These are phyloP conservation scores for Yponomeuta cagnagella DNA, from an alignment of 2,888 invertebrate genomes.

Conservation along the genomic window DNA sequence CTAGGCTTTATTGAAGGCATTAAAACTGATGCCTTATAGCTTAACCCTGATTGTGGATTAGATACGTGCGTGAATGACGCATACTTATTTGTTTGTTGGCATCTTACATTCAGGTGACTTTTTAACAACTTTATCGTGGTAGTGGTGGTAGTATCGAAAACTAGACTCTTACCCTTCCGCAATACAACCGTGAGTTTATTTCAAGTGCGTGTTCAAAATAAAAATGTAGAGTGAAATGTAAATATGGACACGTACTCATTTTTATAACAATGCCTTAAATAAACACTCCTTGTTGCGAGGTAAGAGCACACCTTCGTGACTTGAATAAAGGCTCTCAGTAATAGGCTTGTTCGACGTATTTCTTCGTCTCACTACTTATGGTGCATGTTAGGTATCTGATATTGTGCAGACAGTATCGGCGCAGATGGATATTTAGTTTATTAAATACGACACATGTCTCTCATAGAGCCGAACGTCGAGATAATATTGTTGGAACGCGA, in stretches of 20 bases:
- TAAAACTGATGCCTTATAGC: not conserved
- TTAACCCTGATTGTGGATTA: not conserved
- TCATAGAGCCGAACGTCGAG: not conserved
- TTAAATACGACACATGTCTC: not conserved
- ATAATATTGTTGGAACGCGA: not conserved
- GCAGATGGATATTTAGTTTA: not conserved
- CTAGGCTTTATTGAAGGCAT: not conserved
- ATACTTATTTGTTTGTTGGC: too few species aligned
- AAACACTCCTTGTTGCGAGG: not conserved
- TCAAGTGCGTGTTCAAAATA: too few species aligned
- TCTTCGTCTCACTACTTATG: not conserved
- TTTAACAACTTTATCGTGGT: too few species aligned
- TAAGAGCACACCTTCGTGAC: not conserved
- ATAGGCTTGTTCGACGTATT: not conserved
- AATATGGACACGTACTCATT: not conserved
- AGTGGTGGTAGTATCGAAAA: too few species aligned
- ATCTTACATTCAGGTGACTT: too few species aligned
- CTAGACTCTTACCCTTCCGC: too few species aligned
- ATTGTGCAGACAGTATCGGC: not conserved
- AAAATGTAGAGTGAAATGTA: too few species aligned
- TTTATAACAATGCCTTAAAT: not conserved
- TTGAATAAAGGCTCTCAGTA: not conserved
- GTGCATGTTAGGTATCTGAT: not conserved
- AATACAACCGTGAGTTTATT: too few species aligned
- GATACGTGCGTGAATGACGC: not conserved